Percentiles rank a stretch among this genome's conserved stretches.
phyloP scores from a whole-genome alignment of 2,888 invertebrate genomes.

The Cancer borealis region DNA sequence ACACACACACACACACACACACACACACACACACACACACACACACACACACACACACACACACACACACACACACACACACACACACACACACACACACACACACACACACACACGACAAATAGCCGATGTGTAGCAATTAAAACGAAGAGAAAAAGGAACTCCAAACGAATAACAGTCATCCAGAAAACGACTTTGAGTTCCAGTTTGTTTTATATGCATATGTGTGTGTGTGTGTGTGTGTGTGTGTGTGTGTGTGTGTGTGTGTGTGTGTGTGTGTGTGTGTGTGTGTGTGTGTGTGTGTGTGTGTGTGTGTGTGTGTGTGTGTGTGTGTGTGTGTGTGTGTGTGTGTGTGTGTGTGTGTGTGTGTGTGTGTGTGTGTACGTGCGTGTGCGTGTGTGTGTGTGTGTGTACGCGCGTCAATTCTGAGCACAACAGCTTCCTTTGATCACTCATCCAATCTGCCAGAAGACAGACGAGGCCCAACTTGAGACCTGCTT shows the following conservation, averaged over 20 bases:
- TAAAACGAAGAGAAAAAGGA: no score
- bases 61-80: not conserved
- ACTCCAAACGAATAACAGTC: no score
- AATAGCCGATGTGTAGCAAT: no score
- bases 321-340: constrained; percentile 23
- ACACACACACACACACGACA: no score
- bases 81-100: not conserved
- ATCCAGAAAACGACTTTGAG: no score
- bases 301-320: constrained; percentile 21
- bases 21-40: not conserved
- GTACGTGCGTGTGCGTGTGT: constrained; percentile 26
- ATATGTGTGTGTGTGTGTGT: constrained; percentile 21
- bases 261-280: constrained; percentile 21
- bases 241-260: constrained; percentile 26
- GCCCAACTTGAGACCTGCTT: no score
- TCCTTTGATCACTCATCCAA: no score
- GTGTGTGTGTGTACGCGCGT: constrained; percentile 14
- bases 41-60: no score
- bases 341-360: constrained; percentile 29
- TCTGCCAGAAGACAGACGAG: no score
- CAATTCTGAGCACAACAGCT: no score
- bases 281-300: constrained; percentile 27
- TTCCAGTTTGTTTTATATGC: not conserved
- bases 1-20: no score
- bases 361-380: constrained; percentile 32